Conservation (phyloP, 1,140 invertebrate genomes). For the Zophobas morio region DNA sequence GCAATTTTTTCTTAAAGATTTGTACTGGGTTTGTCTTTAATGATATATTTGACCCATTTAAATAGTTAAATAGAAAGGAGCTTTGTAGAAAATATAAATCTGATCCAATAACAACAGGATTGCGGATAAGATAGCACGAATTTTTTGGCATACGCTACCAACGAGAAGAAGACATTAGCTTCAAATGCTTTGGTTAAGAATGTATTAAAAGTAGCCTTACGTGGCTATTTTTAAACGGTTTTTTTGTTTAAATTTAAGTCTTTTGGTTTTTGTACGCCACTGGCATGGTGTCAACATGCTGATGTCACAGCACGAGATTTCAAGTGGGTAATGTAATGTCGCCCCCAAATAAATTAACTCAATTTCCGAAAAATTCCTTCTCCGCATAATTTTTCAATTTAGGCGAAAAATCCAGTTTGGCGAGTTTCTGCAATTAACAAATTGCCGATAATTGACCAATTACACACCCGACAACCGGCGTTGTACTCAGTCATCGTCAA, state of each 20-base stretch:
- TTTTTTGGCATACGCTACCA: too few relatives aligned
- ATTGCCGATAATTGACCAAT: not conserved
- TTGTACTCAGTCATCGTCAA: not conserved
- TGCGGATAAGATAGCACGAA: too few relatives aligned
- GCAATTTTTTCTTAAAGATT: too few relatives aligned
- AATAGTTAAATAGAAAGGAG: too few relatives aligned
- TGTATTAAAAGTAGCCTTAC: too few relatives aligned
- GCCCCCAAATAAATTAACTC: not conserved
- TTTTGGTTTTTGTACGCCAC: not conserved
- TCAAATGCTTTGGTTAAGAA: too few relatives aligned
- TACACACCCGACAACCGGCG: not conserved
- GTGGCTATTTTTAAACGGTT: not conserved
- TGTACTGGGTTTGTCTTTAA: too few relatives aligned
- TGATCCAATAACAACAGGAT: too few relatives aligned
- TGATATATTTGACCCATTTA: too few relatives aligned
- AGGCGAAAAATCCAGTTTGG: not conserved
- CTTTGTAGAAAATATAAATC: too few relatives aligned
- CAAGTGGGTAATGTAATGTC: not conserved
- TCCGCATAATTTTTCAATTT: not conserved
- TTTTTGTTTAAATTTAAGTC: not conserved
- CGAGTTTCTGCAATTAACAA: not conserved
- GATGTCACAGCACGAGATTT: slow-evolving; percentile 24
- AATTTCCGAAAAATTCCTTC: not conserved
- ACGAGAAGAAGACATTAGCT: too few relatives aligned
- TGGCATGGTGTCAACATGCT: slow-evolving; percentile 12